These are phyloP conservation scores for Epicauta chinensis DNA, from an alignment of 1,140 invertebrate species.

Conservation along the genomic window DNA sequence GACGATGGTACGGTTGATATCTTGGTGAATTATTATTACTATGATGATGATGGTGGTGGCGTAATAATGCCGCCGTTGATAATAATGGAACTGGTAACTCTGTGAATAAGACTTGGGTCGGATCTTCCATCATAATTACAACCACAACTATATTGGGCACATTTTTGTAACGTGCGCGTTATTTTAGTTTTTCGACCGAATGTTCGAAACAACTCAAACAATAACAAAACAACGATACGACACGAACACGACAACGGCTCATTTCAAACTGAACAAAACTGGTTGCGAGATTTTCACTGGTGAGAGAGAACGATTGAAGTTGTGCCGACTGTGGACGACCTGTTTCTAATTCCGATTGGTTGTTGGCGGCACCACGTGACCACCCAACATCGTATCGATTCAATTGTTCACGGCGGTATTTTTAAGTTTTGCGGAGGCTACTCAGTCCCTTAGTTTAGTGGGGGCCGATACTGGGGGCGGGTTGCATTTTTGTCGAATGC, in stretches of 20 bases:
- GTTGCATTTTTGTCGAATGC: conserved; percentile 5
- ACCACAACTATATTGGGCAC: conserved; percentile 12
- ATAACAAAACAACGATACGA: too few species aligned
- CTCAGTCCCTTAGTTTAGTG: conserved; percentile 30
- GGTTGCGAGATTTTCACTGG: conserved; percentile 20
- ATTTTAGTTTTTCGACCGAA: too few species aligned
- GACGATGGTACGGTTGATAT: conserved; percentile 49
- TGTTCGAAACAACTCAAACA: too few species aligned
- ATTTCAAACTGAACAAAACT: conserved; percentile 31
- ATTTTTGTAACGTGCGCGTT: too few species aligned
- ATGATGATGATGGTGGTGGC: conserved; percentile 39
- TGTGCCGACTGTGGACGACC: too few species aligned
- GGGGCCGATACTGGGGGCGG: conserved; percentile 20
- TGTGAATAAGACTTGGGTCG: conserved; percentile 39
- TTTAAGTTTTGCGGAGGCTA: conserved; percentile 60
- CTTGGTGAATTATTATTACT: conserved; percentile 31
- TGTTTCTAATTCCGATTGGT: conserved; percentile 39
- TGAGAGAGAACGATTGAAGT: too few species aligned
- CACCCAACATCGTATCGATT: conserved; percentile 59
- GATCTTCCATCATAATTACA: conserved; percentile 40
- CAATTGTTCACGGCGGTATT: conserved; percentile 66
- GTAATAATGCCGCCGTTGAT: conserved; percentile 32
- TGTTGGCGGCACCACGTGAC: conserved; percentile 53
- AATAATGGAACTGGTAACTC: conserved; percentile 45
- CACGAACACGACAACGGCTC: conserved; percentile 30